Evolutionary conservation across 2,113 vertebrate species (phyloP), one percentile per base, ranked within the genome.

Genomic region (Pteruthius melanotis): DNA sequence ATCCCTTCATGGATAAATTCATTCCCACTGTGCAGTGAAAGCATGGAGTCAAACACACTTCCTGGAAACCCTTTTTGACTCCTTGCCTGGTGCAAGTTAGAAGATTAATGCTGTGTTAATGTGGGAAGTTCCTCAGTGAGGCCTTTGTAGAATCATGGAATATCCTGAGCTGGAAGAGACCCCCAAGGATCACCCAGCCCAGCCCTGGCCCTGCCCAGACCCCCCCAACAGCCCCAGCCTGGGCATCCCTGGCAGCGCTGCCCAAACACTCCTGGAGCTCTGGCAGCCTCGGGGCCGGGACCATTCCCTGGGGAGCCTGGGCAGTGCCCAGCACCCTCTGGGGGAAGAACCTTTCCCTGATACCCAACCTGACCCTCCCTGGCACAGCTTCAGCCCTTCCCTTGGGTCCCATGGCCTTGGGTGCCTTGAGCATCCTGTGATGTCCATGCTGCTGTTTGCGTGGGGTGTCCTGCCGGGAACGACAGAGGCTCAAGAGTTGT

Each of bases 311-410:
- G 44, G 71, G 10, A 86, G 72, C 83, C 61, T 77, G 83, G 27
- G 11, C 84, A 69, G 54, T 60, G 72, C 84, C 40, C 64, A 45
- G 20, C 54, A 53, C 23, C 60, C 74, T 69, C 33, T 52, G 72
- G 45, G 49, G 37, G 9, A 87, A 60, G 54, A 69, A 5, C n/a
- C 15, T 70, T 61, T 2, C 84, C 84, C 74, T 21, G 1, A 53
- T 0, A 42, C 16, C 28, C 74, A 45, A 0, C 47, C 56, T 11
- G 0, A 37, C 0, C 37, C 47, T 45, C 2, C 37, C 54, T 47
- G n/a, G 1, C 45, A 0, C 64, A 70, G 33, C 39, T 14, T 39
- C 74, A 70, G 57, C 54, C 2, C 0, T 4, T 26, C 57, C n/a
- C 57, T 24, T 11, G 35, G 57, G 11, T 60, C 24, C 35, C 57